Base-by-base conservation (phyloP, 2,113 vertebrate species). In the Cochlearius cochlearius region DNA sequence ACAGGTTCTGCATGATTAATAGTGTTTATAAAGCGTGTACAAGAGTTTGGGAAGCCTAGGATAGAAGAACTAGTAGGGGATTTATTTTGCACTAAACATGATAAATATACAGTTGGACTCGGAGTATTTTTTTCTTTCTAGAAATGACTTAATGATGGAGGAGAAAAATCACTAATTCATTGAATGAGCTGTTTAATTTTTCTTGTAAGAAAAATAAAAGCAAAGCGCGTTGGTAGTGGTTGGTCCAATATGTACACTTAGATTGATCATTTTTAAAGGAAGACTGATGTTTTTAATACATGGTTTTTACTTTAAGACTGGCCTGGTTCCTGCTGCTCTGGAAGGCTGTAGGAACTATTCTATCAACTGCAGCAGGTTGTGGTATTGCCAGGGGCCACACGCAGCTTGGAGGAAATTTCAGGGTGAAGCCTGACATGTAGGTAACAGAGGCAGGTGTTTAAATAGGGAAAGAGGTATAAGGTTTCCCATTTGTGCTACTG, bases 131-230 rank as follows among this genome's bases (percentile, higher is more conserved):
- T 94, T 94, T 77, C 79, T 79, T 90, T 79, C 85, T 82, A 69
- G 53, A 93, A 76, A 92, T 93, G 92, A 72, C 63, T 92, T 97
- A 92, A 77, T 94, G 77, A 88, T 83, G 59, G 97, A 97, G 88
- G 78, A 95, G 94, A 96, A 94, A 94, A 95, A 94, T 95, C 93
- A 94, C 81, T 95, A 96, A 97, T 90, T 97, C 94, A 97, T 86
- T 78, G 96, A 75, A 90, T 3, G 30, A 94, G 26, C 38, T 86
- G 74, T 89, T 97, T 91, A 72, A 83, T 96, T 95, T 94, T 96
- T 91, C 64, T 68, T 81, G 49, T 79, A 79, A 91, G 88, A 71
- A 93, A 97, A 93, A 88, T 81, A 96, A 86, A 93, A 86, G 77
- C 67, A 92, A 77, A 47, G 41, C 19, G 45, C 56, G 58, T 59